A percentile compares a stretch with the other conserved stretches of the same genome.
phyloP scores from a whole-genome alignment of 2,797 vertebrate genomes.

The Helostoma temminkii region DNA sequence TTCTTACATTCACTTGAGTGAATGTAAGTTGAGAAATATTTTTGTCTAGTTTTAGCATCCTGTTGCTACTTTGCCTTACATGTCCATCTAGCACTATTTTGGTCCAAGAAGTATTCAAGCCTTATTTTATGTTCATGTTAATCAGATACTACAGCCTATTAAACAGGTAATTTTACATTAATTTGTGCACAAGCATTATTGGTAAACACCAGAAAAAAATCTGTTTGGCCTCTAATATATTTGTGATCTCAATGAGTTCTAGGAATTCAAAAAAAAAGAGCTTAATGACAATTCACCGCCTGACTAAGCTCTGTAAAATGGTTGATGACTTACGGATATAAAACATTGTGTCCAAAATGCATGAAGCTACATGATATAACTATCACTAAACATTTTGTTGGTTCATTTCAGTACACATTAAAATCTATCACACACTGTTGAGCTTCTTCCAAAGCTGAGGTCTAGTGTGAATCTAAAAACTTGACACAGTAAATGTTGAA shows the following conservation, averaged over 20 bases:
- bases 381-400: slow-evolving; percentile 1
- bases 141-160: too few relatives aligned
- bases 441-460: slow-evolving; percentile 30
- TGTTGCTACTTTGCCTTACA: not conserved
- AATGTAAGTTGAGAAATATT: not conserved
- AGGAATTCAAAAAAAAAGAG: not conserved
- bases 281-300: not conserved
- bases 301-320: not conserved
- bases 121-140: too few relatives aligned
- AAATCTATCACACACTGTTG: slow-evolving; percentile 27
- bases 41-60: not conserved
- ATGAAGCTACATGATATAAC: not conserved
- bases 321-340: not conserved
- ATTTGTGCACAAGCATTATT: too few relatives aligned
- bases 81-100: too few relatives aligned
- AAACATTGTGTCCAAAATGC: slow-evolving; percentile 1
- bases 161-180: too few relatives aligned
- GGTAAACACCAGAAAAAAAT: too few relatives aligned
- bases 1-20: too few relatives aligned
- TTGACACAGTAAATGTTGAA: slow-evolving; percentile 51
- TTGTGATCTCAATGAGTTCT: too few relatives aligned
- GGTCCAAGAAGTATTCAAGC: too few relatives aligned
- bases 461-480: slow-evolving; percentile 60
- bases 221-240: too few relatives aligned
- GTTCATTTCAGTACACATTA: not conserved